phyloP scores from a whole-genome alignment of 1,140 invertebrate genomes.

The Drosophila virilis region DNA sequence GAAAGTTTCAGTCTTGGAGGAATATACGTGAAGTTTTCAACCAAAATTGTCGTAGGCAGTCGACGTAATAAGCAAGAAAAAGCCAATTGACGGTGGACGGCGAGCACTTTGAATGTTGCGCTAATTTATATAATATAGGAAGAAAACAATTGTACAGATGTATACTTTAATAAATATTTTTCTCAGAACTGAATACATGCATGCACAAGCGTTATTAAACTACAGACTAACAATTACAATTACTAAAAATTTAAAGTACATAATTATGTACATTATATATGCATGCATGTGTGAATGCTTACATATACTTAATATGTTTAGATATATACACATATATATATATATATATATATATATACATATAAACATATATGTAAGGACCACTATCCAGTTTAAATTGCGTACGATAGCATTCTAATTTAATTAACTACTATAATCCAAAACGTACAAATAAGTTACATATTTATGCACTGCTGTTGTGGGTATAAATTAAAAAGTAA shows the following conservation, averaged over 20 bases:
- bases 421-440: not conserved
- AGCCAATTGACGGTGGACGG: constrained; percentile 55
- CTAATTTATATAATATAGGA: constrained; percentile 55
- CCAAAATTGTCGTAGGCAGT: constrained; percentile 27
- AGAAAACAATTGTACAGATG: constrained; percentile 13
- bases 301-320: too few relatives aligned
- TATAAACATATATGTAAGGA: not conserved
- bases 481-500: constrained; percentile 12
- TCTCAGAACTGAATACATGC: constrained; percentile 9
- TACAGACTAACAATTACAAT: constrained; percentile 9
- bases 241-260: not conserved
- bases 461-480: not conserved
- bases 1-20: constrained; percentile 7
- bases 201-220: constrained; percentile 1
- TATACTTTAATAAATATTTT: constrained; percentile 1
- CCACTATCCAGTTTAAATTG: not conserved
- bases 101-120: constrained; percentile 49
- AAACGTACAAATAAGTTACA: constrained; percentile 5
- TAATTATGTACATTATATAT: constrained; percentile 1
- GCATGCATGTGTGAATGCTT: constrained; percentile 1
- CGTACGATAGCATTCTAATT: not conserved
- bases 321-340: not conserved
- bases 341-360: constrained; percentile 9
- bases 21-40: constrained; percentile 21
- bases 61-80: constrained; percentile 49